Percentiles rank a stretch among this genome's conserved stretches.
Evolutionary conservation across 2,797 vertebrate genomes (phyloP).

Genomic region (Hypotaenidia philippensis): DNA sequence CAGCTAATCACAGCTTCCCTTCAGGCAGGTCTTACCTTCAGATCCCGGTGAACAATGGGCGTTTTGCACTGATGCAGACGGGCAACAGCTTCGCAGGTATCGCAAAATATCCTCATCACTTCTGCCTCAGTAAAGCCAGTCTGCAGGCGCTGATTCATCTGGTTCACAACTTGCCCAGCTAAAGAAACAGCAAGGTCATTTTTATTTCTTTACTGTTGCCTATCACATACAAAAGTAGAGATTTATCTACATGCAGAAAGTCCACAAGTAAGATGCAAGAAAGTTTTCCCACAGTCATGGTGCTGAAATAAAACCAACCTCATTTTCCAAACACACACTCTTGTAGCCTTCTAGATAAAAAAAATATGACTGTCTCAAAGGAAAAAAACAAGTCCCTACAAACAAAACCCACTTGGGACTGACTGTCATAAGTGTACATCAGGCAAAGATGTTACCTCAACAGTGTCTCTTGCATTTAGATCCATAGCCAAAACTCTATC

Average conservation of each 20-base stretch:
- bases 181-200: background rate
- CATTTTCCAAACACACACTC: rapidly evolving
- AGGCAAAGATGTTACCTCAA: background rate
- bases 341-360: background rate
- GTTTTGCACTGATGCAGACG: conserved; percentile 97
- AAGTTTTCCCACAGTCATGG: background rate
- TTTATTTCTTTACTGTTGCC: background rate
- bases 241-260: rapidly evolving
- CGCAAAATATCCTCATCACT: conserved; percentile 94
- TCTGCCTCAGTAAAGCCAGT: conserved; percentile 93
- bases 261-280: rapidly evolving
- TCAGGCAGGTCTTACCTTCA: conserved; percentile 86
- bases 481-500: background rate
- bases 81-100: conserved; percentile 95
- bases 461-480: background rate
- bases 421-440: background rate
- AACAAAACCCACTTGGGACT: rapidly evolving
- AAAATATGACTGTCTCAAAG: background rate
- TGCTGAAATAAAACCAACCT: background rate
- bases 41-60: conserved; percentile 94
- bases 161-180: conserved; percentile 98
- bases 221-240: background rate
- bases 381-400: background rate
- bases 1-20: no score
- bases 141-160: conserved; percentile 96